Evolutionary conservation across 2,113 vertebrate species (phyloP).

Genomic region (Scopus umbretta): DNA sequence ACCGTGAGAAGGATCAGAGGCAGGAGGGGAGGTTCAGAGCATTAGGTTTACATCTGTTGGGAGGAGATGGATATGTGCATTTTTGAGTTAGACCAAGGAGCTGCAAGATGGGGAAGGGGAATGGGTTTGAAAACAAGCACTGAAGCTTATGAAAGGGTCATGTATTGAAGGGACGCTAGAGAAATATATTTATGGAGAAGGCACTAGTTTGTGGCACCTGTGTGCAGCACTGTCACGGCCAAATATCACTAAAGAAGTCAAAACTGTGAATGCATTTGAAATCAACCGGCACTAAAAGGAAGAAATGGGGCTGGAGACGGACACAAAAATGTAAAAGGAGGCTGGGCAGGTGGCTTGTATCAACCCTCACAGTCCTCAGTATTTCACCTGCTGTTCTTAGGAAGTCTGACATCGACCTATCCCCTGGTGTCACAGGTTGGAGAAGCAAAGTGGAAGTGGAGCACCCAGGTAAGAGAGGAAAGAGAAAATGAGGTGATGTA

Average conservation of each 20-base stretch:
- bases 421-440: not conserved
- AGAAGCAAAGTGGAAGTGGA: not conserved
- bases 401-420: not conserved
- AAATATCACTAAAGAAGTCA: not conserved
- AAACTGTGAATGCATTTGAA: not conserved
- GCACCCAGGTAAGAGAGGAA: not conserved
- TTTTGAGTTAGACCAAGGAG: not conserved
- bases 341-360: not conserved
- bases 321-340: not conserved
- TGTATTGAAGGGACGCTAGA: not conserved
- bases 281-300: not conserved
- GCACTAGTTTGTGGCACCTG: not conserved
- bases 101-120: not conserved
- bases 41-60: not conserved
- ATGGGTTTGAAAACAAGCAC: conserved; percentile 31
- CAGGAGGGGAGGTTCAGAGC: not conserved
- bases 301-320: not conserved
- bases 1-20: not conserved
- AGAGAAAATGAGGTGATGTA: not conserved
- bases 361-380: not conserved
- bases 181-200: not conserved
- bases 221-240: not conserved
- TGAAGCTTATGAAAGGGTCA: conserved; percentile 15
- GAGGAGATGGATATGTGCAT: not conserved
- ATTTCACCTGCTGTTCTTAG: not conserved